Base-by-base conservation (phyloP, 2,888 invertebrate genomes). In the Microctonus aethiopoides region DNA sequence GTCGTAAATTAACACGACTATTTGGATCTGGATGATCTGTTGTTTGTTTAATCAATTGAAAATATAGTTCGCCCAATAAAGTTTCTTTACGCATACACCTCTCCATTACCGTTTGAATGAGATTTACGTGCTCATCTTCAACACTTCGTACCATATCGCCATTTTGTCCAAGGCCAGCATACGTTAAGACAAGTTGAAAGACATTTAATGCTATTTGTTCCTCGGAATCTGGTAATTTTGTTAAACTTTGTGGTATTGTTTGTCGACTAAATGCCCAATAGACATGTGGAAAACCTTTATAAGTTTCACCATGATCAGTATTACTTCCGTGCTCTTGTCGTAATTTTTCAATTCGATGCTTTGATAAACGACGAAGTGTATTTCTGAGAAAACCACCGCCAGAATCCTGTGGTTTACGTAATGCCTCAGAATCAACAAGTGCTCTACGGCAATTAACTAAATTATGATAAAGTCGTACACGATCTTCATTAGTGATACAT, bases 41-140 rank as follows among this genome's bases (percentile, higher is more conserved):
- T 0, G 97, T 97, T 87, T 95, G 95, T 85, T 97, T 98, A 71
- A 97, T 94, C 51, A 98, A 90, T 84, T 97, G 97, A 77, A 97
- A 90, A 85, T 96, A 97, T 69, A 97, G 89, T 87, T 98, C 98
- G 81, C 95, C 95, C 5, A 97, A 89, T 61, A 97, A 89, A 61
- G 93, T 91, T 82, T 96, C 96, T 83, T 94, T 96, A 79, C 96
- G 91, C 93, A 97, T 93, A 80, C 96, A 96, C 71, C 95, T 92
- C 81, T 96, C 96, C 88, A 98, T 90, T 77, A 98, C 91, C 1
- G 93, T 92, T 87, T 98, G 98, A 67, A 97, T 93, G 26, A 97
- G 90, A 72, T 93, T 92, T 6, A 96, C 93, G 79, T 96, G 94
- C 85, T 97, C 97, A 83, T 95, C 95, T 85, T 94, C 94, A 13